A percentile compares a stretch with the other conserved stretches of the same genome.
phyloP scores from a whole-genome alignment of 2,888 invertebrate genomes.

The Agonopterix arenella region DNA sequence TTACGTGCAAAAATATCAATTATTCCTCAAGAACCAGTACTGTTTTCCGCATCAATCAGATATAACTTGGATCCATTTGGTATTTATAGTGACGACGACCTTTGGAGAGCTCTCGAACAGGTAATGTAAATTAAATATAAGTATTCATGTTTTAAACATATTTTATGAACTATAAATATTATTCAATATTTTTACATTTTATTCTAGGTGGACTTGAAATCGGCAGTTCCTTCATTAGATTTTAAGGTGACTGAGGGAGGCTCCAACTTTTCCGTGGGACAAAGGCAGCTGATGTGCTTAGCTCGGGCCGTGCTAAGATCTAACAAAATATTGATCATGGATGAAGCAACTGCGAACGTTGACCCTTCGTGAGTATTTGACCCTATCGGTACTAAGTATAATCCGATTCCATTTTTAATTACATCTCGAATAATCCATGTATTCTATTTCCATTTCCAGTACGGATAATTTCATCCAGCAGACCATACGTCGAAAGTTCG shows the following conservation, averaged over 20 bases:
- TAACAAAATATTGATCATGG: constrained; percentile 82
- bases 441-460: constrained; percentile 30
- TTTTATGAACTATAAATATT: background rate
- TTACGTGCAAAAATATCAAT: constrained; percentile 80
- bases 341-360: constrained; percentile 77
- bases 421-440: background rate
- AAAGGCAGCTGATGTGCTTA: constrained; percentile 87
- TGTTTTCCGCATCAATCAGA: constrained; percentile 82
- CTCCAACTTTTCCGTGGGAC: constrained; percentile 86
- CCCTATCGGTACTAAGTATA: background rate
- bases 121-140: constrained; percentile 42
- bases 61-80: constrained; percentile 87
- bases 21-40: constrained; percentile 88
- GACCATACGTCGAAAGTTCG: constrained; percentile 87
- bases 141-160: too few relatives aligned
- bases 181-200: background rate
- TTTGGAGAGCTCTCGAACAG: constrained; percentile 86
- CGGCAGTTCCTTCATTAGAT: constrained; percentile 79
- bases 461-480: constrained; percentile 87
- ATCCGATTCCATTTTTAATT: background rate
- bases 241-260: constrained; percentile 84
- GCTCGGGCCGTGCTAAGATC: constrained; percentile 86
- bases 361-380: constrained; percentile 75
- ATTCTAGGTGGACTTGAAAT: constrained; percentile 84
- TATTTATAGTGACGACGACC: constrained; percentile 79